Percentiles rank a stretch among this genome's conserved stretches.
Evolutionary conservation across 1,140 invertebrate genomes (phyloP).

Genomic region (Caenorhabditis tropicalis): DNA sequence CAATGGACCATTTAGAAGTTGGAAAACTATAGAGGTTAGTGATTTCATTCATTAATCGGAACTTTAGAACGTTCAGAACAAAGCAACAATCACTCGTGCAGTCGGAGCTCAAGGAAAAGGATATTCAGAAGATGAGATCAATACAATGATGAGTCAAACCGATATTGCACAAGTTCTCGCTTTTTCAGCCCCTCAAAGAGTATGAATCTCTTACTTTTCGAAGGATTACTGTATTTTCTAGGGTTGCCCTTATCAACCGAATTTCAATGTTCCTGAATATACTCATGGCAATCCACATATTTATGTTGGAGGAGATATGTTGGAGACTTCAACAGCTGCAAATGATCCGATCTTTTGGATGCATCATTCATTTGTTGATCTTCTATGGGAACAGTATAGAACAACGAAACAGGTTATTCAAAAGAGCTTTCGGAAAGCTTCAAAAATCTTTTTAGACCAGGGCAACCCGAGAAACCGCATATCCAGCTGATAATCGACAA

Average conservation of each 20-base stretch:
- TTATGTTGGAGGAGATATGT: constrained; percentile 64
- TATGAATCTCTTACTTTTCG: neutral
- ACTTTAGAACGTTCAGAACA: constrained; percentile 1
- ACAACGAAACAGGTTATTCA: constrained; percentile 53
- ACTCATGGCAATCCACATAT: constrained; percentile 68
- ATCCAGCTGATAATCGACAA: constrained; percentile 60
- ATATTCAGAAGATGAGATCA: constrained; percentile 45
- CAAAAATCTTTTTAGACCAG: constrained; percentile 56
- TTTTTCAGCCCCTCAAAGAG: constrained; percentile 16
- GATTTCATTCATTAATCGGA: neutral
- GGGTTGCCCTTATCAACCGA: constrained; percentile 49
- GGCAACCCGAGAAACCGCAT: constrained; percentile 59
- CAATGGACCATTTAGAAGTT: constrained; percentile 63
- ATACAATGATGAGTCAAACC: neutral
- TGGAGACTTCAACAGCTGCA: constrained; percentile 64
- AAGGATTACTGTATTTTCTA: constrained; percentile 5
- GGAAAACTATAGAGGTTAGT: constrained; percentile 73
- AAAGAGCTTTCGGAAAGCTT: neutral
- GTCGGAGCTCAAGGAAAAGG: constrained; percentile 40
- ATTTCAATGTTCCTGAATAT: constrained; percentile 64
- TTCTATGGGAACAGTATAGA: constrained; percentile 62
- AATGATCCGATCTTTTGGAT: constrained; percentile 70
- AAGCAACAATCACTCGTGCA: neutral
- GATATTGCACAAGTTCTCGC: constrained; percentile 48
- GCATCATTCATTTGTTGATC: constrained; percentile 73